phyloP scores from a whole-genome alignment of 2,797 vertebrate genomes.

The Botia kubotai region DNA sequence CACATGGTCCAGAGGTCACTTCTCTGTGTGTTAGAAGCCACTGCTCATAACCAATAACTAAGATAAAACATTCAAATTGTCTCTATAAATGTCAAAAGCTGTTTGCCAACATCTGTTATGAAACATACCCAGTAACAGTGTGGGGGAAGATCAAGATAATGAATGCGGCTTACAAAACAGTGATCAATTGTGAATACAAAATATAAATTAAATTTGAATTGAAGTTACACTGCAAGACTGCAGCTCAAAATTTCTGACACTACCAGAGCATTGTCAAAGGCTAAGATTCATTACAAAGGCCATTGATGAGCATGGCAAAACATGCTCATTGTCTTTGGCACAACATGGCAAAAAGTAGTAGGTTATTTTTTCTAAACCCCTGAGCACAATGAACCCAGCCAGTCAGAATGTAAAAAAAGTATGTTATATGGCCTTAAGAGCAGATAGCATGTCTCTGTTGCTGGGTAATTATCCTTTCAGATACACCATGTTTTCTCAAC shows the following conservation, averaged over 20 bases:
- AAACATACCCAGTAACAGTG: constrained; percentile 24
- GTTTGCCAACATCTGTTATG: neutral
- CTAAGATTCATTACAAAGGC: too few species aligned
- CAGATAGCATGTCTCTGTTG: constrained; percentile 12
- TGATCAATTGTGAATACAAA: too few species aligned
- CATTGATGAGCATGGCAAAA: too few species aligned
- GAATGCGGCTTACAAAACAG: too few species aligned
- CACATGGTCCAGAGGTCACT: constrained; percentile 51
- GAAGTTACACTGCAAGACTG: too few species aligned
- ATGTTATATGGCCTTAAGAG: constrained; percentile 65
- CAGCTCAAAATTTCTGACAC: too few species aligned
- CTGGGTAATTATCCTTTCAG: neutral
- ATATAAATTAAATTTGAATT: too few species aligned
- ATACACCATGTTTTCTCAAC: neutral
- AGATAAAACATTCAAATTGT: constrained; percentile 30
- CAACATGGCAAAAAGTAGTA: neutral
- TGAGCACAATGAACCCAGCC: neutral
- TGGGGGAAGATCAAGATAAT: neutral
- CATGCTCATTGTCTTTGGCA: too few species aligned
- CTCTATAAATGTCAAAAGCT: constrained; percentile 23
- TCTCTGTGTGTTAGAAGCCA: constrained; percentile 18
- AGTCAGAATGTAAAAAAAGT: constrained; percentile 38
- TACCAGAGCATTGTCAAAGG: too few species aligned
- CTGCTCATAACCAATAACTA: constrained; percentile 37
- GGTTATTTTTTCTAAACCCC: constrained; percentile 41